These are phyloP conservation scores for Sarcophaga subvicina DNA, from an alignment of 2,888 invertebrate genomes.

Conservation along the genomic window DNA sequence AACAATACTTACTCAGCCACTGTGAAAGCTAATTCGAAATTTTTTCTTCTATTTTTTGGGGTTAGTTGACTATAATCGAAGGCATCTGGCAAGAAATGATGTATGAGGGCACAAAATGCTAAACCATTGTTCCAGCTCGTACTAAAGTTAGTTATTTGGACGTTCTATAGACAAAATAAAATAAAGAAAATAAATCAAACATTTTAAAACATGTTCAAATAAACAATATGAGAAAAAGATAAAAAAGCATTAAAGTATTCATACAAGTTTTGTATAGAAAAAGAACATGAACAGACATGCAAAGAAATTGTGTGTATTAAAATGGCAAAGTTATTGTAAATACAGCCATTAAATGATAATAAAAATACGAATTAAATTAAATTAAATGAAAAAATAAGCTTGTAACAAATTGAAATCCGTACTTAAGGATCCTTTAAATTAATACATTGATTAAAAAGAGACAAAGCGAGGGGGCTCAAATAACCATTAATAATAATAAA, in stretches of 20 bases:
- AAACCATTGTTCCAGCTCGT: conserved; percentile 99
- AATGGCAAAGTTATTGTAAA: background rate
- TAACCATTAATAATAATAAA: background rate
- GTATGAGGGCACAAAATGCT: conserved; percentile 99
- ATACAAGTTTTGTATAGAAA: background rate
- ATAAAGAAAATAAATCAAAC: conserved; percentile 47
- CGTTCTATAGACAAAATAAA: conserved; percentile 86
- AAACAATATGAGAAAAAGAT: background rate
- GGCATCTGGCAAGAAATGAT: conserved; percentile 98
- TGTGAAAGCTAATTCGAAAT: conserved; percentile 98
- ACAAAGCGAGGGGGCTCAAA: conserved; percentile 27
- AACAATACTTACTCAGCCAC: conserved; percentile 94
- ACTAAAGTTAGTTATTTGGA: conserved; percentile 99
- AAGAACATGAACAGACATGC: conserved; percentile 31
- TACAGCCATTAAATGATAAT: conserved; percentile 5
- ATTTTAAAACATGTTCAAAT: background rate
- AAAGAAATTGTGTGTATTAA: conserved; percentile 32
- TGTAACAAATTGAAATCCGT: background rate
- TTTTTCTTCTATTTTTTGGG: conserved; percentile 94
- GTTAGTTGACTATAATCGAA: conserved; percentile 96
- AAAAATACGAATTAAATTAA: background rate
- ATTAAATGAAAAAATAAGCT: background rate
- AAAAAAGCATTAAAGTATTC: background rate
- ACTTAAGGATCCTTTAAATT: conserved; percentile 22
- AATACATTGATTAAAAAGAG: conserved; percentile 3